Base-by-base conservation (phyloP, 2,888 invertebrate genomes). In the Glyphotaelius pellucidus region DNA sequence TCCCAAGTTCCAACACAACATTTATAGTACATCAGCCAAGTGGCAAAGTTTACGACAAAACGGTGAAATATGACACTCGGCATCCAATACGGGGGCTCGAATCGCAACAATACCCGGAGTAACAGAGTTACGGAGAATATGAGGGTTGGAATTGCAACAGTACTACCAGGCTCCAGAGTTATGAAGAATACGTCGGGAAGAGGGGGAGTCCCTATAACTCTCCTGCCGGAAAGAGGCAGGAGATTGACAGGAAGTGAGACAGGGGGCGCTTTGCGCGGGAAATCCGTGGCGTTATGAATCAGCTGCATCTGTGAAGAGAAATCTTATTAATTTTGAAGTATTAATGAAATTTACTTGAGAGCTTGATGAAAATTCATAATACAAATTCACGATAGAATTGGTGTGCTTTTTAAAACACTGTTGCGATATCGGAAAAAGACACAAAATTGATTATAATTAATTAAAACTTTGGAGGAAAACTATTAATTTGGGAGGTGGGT, bases 181-280 rank as follows among this genome's bases (percentile, higher is more conserved):
- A 52, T 19, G 52, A 4, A 52, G 52, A 52, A 52, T 19, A 15
- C 0, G 25, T 25, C 67, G 67, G 67, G 67, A 42, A 52, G 38
- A 30, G 35, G 88, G 88, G 90, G 80, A 90, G 35, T n/a, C 47
- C 31, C 90, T 80, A 88, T 92, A 92, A 90, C 92, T 92, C 87
- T 52, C n/a, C 31, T 30, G 67, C 32, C 90, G 92, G 92, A 92
- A 92, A 81, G 80, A 31, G 89, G 31, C 92, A 87, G 92, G 92
- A 92, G 92, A 92, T 92, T 92, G 92, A 92, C 92, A 92, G 92
- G 92, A 92, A 92, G 92, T n/a, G 14, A 52, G 84, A 25, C 19
- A 25, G 35, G n/a, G 84, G 84, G 84, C 11, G 38, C 38, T 84
- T 19, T 35, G 38, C 35, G 4, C 32, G 84, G 38, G 84, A 38